Base-by-base conservation (phyloP, 2,113 vertebrate species). In the Mus pahari region DNA sequence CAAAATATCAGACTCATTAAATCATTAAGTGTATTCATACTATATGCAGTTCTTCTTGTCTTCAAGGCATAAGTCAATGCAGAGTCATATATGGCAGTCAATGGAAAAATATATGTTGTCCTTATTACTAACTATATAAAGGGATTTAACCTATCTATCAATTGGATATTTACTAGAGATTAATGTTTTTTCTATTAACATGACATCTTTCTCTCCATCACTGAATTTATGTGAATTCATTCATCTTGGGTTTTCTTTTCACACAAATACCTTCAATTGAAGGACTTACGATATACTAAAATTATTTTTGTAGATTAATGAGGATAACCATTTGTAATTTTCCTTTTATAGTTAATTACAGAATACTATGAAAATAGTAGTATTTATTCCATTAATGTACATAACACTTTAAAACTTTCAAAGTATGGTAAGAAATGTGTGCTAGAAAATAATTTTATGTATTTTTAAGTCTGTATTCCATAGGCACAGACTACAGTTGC, bases 81-180 rank as follows among this genome's bases (percentile, higher is more conserved):
- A 62, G 3, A 60, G 3, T 64, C 20, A 39, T 39, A 50, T 6
- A 28, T 53, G 4, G 0, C 12, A 42, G 0, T 45, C 19, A 45
- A 60, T 50, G 2, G 0, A 5, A 83, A 87, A 84, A 87, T 3
- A 1, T 12, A 16, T 3, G 31, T 78, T 28, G 33, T 13, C 3
- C 13, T 70, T 86, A 71, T 10, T 66, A 14, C n/a, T 64, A 66
- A 89, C 33, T 31, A 3, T 66, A 90, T 74, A 75, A 90, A 66
- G 10, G 0, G 28, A 17, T 79, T 89, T 62, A 58, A 6, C 62
- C 2, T 70, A 42, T 60, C 2, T 70, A 42, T 60, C 16, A 84
- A 0, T 28, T 84, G 8, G 3, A 66, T 14, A 91, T 28, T 74
- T 45, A 45, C 20, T 26, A 82, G n/a, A 90, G 3, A 60, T 4